Evolutionary conservation across 2,797 vertebrate species (phyloP), one percentile per base, ranked within the genome.

Genomic region (Cuniculus paca): DNA sequence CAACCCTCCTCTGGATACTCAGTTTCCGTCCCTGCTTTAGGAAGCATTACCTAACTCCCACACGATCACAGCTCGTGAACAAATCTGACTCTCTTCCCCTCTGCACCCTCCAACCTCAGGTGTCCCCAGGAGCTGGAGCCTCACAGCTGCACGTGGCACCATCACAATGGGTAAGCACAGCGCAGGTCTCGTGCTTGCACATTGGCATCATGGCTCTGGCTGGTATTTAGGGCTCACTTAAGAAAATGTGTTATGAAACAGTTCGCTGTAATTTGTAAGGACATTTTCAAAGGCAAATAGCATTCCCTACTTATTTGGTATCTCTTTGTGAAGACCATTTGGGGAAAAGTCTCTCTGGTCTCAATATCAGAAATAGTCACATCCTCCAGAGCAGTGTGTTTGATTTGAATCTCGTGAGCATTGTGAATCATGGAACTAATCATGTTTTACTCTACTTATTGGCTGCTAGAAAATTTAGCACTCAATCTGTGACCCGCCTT

Each of bases 361-460:
- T 79, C 77, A 50, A 4, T 45, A 68, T 91, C 75, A 93, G 42
- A 19, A 86, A 85, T 9, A 77, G 50, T 79, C 22, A 82, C 24
- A 54, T 7, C 65, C 42, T 94, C 48, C 13, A 50, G 6, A 74
- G 8, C 20, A 74, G 58, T 1, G 65, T 28, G 9, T 61, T 74
- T 78, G 48, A 48, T 89, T 80, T 90, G 68, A 72, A 80, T 65
- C 72, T 86, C n/a, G 17, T 88, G 39, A 91, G 90, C 20, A 22
- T 13, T 26, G 39, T 58, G 13, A 88, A 74, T 68, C 34, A 4
- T 5, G 10, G 34, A 80, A 86, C 31, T 88, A 80, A 58, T 45
- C 45, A 31, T 83, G 12, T 68, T 91, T 88, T 54, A 34, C 70
- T 89, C 63, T 54, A 58, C 20, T 54, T 61, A 26, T 50, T 81